Base-by-base conservation (phyloP, 2,888 invertebrate species). In the Odontocerum albicorne region DNA sequence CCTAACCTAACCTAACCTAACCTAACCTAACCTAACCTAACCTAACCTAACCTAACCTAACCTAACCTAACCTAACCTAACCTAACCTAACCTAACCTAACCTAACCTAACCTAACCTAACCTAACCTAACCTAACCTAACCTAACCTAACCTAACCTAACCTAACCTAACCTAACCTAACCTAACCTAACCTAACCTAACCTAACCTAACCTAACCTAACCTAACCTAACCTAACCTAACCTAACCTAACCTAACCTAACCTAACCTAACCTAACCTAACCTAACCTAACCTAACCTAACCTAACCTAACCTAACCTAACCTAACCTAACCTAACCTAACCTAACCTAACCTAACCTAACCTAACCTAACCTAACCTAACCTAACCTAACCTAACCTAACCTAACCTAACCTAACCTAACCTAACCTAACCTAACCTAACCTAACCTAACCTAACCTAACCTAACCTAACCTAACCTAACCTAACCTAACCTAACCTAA, bases 181-280 rank as follows among this genome's bases (percentile, higher is more conserved):
- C 39, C 39, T 39, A 39, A 16, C 39, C 19, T 17, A 39, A 16
- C 39, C 39, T 39, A 39, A 39, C 39, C 39, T 39, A 39, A 39
- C 39, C 39, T 39, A 39, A 39, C 39, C 39, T 39, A 39, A 39
- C 39, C 39, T 39, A 39, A 39, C 39, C 39, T 39, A 39, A 39
- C 39, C 39, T 39, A 39, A 39, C 39, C 39, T 39, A 39, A 39
- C 39, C 39, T 39, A 39, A 39, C 39, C 39, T 39, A 39, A 39
- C 39, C 39, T 39, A 61, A 62, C 60, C 61, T 60, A 56, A 58
- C 59, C 57, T 53, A 49, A 52, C 57, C 55, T 45, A 46, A 39
- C 36, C 17, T 16, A 39, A 15, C 43, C 49, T 54, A 42, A 58
- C 44, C 45, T 36, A 59, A 59, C 35, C 38, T 39, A 44, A 52